Evolutionary conservation across 2,797 vertebrate species (phyloP).

Genomic region (Petrocephalus schoutedeni): DNA sequence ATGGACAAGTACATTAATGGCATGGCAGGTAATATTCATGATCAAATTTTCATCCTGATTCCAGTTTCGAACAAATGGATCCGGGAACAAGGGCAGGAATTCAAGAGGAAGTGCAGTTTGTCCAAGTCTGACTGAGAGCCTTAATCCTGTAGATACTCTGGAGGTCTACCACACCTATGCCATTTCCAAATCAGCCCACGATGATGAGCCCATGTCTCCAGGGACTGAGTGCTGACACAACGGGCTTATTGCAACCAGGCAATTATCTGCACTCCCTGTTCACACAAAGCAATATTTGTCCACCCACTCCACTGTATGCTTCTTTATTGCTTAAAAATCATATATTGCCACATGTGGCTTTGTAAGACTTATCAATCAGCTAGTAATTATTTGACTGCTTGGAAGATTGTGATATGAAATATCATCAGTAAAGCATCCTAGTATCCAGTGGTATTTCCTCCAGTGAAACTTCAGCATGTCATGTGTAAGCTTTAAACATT

Average conservation of each 20-base stretch:
- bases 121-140: slow-evolving; percentile 27
- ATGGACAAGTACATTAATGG: neutral
- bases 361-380: neutral
- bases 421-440: neutral
- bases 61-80: slow-evolving; percentile 47
- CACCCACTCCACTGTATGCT: neutral
- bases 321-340: neutral
- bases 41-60: slow-evolving; percentile 17
- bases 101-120: slow-evolving; percentile 38
- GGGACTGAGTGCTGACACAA: neutral
- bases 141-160: neutral
- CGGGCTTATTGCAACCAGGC: neutral
- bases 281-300: neutral
- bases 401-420: neutral
- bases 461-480: neutral
- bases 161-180: neutral
- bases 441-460: neutral
- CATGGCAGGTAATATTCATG: no score
- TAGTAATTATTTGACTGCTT: neutral
- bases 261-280: neutral
- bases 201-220: neutral
- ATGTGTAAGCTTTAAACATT: neutral
- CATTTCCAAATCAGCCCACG: neutral
- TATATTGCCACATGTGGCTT: neutral
- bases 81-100: slow-evolving; percentile 36